Base-by-base conservation (phyloP, 1,140 invertebrate species). In the Chymomyza costata region DNA sequence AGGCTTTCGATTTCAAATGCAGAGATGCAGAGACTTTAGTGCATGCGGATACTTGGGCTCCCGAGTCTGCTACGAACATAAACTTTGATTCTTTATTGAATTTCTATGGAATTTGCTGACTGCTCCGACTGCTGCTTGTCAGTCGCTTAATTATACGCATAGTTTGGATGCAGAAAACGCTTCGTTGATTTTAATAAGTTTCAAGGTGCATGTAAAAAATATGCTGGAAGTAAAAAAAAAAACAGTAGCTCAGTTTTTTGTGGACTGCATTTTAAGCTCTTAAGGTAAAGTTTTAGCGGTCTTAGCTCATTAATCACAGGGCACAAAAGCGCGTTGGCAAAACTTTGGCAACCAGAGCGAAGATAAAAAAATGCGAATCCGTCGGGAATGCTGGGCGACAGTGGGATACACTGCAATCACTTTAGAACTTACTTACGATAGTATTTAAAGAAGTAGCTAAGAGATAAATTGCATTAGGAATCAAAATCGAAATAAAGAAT, bases 241-340 rank as follows among this genome's bases (percentile, higher is more conserved):
- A n/a, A n/a, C n/a, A n/a, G n/a, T n/a, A n/a, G n/a, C 7, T 15
- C 21, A 10, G n/a, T 38, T 45, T 30, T 39, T 18, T 32, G 35
- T 43, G 57, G 64, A 38, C 32, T 74, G 54, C 54, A 54, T 71
- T 71, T 73, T 63, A 62, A 53, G 45, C 46, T 52, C 56, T 65
- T 25, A 76, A 78, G 70, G 65, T 76, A 62, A 70, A 78, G 51
- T 78, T 73, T 51, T 53, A 49, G 63, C 57, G 69, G 76, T 82
- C 64, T 82, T 82, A 76, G 76, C 76, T 82, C 76, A 82, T 82
- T 82, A 82, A 82, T 82, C 76, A 82, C 65, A 54, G 32, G 53
- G 55, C 73, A 73, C 63, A 78, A 78, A 65, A 51, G 58, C 43
- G 18, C 45, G 21, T 2, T 28, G 14, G n/a, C 28, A 32, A 32